Conservation (phyloP, 2,797 vertebrate genomes). For the Parauchenoglanis punctatus region DNA sequence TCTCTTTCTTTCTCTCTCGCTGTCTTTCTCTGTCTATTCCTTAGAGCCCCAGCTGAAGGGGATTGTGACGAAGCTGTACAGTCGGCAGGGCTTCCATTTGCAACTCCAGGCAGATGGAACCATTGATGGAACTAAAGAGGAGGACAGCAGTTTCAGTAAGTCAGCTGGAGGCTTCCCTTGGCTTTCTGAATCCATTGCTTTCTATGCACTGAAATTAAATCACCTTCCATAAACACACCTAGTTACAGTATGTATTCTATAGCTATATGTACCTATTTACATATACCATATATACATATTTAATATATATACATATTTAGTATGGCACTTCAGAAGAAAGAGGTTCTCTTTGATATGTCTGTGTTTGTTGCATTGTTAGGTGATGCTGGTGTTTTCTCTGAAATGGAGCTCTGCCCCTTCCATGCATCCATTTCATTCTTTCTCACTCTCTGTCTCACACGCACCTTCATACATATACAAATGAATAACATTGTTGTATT, state of each 20-base stretch:
- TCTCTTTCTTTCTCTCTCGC: constrained; percentile 24
- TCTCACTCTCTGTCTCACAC: background rate
- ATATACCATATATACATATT: too few species aligned
- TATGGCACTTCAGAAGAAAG: constrained; percentile 34
- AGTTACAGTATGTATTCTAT: constrained; percentile 11
- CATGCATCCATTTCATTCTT: constrained; percentile 33
- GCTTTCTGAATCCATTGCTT: background rate
- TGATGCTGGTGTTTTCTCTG: constrained; percentile 25
- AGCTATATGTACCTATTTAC: too few species aligned
- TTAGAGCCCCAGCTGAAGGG: constrained; percentile 99
- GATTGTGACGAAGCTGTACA: constrained; percentile 98
- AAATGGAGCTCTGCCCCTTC: constrained; percentile 9
- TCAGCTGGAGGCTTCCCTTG: constrained; percentile 49
- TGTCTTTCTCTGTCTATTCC: constrained; percentile 22
- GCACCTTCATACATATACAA: background rate
- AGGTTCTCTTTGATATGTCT: constrained; percentile 9
- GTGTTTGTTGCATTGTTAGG: constrained; percentile 10
- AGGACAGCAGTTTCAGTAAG: constrained; percentile 98
- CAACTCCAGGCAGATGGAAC: constrained; percentile 99
- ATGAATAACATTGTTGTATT: background rate
- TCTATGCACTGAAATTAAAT: constrained; percentile 42
- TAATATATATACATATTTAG: too few species aligned
- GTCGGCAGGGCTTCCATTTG: constrained; percentile 98
- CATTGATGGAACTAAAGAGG: constrained; percentile 98
- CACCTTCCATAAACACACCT: constrained; percentile 51